phyloP scores from a whole-genome alignment of 1,140 invertebrate genomes.

The Bombus waltoni region DNA sequence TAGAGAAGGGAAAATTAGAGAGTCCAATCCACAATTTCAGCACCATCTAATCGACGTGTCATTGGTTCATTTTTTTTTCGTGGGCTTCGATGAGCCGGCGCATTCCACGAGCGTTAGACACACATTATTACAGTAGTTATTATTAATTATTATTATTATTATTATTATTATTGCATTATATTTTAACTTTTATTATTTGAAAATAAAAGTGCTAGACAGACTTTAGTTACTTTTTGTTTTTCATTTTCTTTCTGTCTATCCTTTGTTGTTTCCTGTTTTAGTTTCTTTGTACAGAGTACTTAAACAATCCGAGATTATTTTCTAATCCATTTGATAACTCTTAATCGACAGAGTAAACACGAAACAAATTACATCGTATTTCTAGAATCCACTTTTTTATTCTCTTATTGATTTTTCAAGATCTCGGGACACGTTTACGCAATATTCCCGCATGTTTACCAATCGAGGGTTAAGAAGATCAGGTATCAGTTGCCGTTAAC shows the following conservation, averaged over 20 bases:
- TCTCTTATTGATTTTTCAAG: neutral
- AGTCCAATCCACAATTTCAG: neutral
- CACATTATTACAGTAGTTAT: slow-evolving; percentile 53
- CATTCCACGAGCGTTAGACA: slow-evolving; percentile 22
- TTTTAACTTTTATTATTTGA: slow-evolving; percentile 81
- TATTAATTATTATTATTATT: slow-evolving; percentile 67
- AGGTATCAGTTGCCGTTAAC: neutral
- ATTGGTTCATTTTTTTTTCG: slow-evolving; percentile 29
- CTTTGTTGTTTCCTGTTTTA: slow-evolving; percentile 29
- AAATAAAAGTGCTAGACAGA: slow-evolving; percentile 79
- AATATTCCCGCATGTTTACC: neutral
- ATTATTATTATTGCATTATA: slow-evolving; percentile 79
- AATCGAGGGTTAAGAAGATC: neutral
- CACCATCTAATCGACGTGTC: slow-evolving; percentile 32
- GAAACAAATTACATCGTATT: neutral
- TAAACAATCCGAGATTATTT: neutral
- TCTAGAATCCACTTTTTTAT: neutral
- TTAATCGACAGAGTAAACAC: neutral
- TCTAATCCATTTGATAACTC: neutral
- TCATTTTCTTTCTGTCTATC: slow-evolving; percentile 66
- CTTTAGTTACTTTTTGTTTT: slow-evolving; percentile 73
- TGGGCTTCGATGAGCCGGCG: slow-evolving; percentile 18
- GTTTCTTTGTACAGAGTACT: neutral
- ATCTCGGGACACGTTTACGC: neutral
- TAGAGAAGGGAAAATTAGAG: slow-evolving; percentile 25